A percentile compares a stretch with the other conserved stretches of the same genome.
These are phyloP conservation scores for Folsomia candida DNA, from an alignment of 2,888 invertebrate genomes.

Conservation along the genomic window DNA sequence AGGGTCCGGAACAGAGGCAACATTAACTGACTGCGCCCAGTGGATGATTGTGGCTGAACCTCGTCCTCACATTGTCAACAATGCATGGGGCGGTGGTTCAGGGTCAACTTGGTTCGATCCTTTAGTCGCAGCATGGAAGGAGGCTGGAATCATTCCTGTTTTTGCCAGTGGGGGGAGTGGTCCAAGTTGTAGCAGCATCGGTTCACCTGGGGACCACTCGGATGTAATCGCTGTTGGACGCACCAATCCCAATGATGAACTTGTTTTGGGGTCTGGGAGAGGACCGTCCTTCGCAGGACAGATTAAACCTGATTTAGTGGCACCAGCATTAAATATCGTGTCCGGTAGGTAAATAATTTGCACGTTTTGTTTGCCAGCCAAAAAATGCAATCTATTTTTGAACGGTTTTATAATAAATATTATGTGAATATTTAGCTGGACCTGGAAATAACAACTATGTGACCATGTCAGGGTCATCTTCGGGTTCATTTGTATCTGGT, in stretches of 20 bases:
- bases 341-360: not conserved
- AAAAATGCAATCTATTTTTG: not conserved
- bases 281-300: not conserved
- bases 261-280: not conserved
- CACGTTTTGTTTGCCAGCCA: not conserved
- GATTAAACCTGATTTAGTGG: not conserved
- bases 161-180: conserved; percentile 16
- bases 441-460: not conserved
- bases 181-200: not conserved
- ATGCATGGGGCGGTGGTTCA: conserved; percentile 9
- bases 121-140: not conserved
- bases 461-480: not conserved
- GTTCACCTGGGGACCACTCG: not conserved
- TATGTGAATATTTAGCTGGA: not conserved
- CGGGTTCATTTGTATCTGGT: not conserved
- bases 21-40: not conserved
- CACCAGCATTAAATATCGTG: not conserved
- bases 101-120: not conserved
- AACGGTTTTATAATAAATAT: not conserved
- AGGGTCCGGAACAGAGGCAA: not conserved
- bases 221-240: not conserved
- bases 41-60: conserved; percentile 2
- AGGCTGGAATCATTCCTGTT: conserved; percentile 11
- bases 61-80: conserved; percentile 11
- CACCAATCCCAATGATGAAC: not conserved